Evolutionary conservation across 2,797 vertebrate genomes (phyloP), one percentile per base, ranked within the genome.

Genomic region (Tympanoctomys barrerae): DNA sequence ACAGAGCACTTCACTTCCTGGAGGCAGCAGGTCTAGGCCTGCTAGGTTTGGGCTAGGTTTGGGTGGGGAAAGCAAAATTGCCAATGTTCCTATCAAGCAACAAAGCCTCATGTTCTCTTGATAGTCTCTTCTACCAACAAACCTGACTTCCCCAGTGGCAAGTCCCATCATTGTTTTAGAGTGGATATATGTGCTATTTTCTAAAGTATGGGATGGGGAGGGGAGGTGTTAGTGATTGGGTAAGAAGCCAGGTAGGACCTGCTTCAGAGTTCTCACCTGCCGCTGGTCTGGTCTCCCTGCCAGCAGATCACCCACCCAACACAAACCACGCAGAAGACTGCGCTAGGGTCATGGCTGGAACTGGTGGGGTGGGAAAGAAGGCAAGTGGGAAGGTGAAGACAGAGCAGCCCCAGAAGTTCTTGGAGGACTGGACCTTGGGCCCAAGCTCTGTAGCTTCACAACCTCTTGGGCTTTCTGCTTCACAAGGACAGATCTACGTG

Each of bases 1-100:
- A 8, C 64, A 14, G 64, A 64, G 11, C 0, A 0, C 52, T 26
- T 13, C 71, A 62, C 68, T 33, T 81, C n/a, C 68, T 2, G 0
- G 21, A 83, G 68, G 62, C 39, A 89, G 46, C 89, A 90, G 39
- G 95, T 91, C 77, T 73, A 36, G 88, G 89, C 92, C 79, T 81
- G 94, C 89, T 46, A 10, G 49, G 26, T 61, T 61, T 61, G 59
- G 16, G 54, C 54, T 54, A 18, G 14, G 28, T 79, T 80, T 33
- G 39, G 16, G 39, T 22, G 26, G 59, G 39, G 52, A 36, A 62
- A 28, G 33, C 78, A 10, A 46, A 71, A 16, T 33, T 1, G 33
- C 1, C 5, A 91, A 92, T 7, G 42, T 64, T 87, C 42, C 62
- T n/a, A 7, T 26, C 80, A 90, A 52, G 14, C 75, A 66, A n/a